Evolutionary conservation across 2,888 invertebrate species (phyloP), one percentile per base, ranked within the genome.

Genomic region (Desoria tigrina): DNA sequence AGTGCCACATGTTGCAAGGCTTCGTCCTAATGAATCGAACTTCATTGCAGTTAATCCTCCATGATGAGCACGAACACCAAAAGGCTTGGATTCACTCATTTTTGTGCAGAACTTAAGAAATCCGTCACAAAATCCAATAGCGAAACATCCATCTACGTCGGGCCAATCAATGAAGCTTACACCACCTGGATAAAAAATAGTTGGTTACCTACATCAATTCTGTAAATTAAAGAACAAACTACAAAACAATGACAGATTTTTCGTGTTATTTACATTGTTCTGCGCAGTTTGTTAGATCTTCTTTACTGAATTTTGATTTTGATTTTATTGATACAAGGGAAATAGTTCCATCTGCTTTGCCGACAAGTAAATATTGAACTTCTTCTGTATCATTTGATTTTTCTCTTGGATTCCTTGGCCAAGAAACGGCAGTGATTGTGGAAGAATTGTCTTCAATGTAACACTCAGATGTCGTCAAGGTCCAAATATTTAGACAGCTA

Each of bases 401-500:
- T 0, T 85, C 84, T 32, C 32, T 4, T 4, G 32, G 32, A 7
- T 11, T 11, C 32, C 32, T 32, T 4, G 32, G 32, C 84, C 84
- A 86, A 1, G 82, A 77, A 70, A 85, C 78, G 2, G 82, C 79
- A 0, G 81, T 84, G 67, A 83, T 82, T 79, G 81, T 81, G 68
- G 79, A 82, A 64, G 79, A 79, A 78, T 83, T 81, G 51, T 81
- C 79, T 59, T 82, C 81, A 24, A 82, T 80, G 63, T 81, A 80
- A 79, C 81, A 81, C 64, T 80, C 78, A 45, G 69, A 54, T 16
- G 61, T 66, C 0, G 64, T 53, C 11, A 72, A 26, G 23, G 65
- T 66, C 85, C 86, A 86, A 62, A 86, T 82, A 76, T 86, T 86
- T 56, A 86, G 76, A 45, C 84, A 80, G 72, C 82, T 83, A 57